phyloP scores from a whole-genome alignment of 53 echinoderm and acorn worm species.

The Mesocentrotus franciscanus region DNA sequence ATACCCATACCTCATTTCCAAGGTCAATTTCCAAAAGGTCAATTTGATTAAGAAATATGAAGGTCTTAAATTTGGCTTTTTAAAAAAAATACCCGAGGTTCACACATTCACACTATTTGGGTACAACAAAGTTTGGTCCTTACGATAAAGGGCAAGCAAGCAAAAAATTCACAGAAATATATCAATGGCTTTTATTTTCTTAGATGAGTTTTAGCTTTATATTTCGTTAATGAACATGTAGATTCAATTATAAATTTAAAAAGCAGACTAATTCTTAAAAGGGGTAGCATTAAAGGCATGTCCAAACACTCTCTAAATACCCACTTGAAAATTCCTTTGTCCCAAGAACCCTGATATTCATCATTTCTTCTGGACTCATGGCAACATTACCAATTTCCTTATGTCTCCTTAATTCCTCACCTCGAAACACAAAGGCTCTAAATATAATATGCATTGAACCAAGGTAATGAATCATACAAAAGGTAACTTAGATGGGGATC shows the following conservation, averaged over 20 bases:
- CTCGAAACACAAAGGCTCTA: not conserved
- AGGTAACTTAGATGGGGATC: not conserved
- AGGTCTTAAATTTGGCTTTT: not conserved
- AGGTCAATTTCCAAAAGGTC: slow-evolving; percentile 1
- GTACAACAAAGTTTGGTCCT: not conserved
- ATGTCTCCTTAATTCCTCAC: not conserved
- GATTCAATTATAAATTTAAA: not conserved
- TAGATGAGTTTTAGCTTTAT: not conserved
- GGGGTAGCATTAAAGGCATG: not conserved
- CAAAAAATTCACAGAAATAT: not conserved
- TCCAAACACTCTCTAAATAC: not conserved
- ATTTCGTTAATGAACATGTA: not conserved
- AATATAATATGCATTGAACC: not conserved
- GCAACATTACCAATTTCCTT: not conserved
- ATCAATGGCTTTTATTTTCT: not conserved
- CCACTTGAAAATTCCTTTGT: not conserved
- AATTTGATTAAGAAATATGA: slow-evolving; percentile 48
- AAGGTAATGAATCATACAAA: not conserved
- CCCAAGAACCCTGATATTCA: not conserved
- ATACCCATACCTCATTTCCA: not conserved
- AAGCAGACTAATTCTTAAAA: not conserved
- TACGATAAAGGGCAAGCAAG: not conserved
- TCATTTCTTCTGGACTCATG: not conserved
- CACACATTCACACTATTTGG: not conserved
- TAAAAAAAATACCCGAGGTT: not conserved